Percentiles rank a stretch among this genome's conserved stretches.
Evolutionary conservation across 2,113 vertebrate genomes (phyloP).

Genomic region (Caranx melampygus): DNA sequence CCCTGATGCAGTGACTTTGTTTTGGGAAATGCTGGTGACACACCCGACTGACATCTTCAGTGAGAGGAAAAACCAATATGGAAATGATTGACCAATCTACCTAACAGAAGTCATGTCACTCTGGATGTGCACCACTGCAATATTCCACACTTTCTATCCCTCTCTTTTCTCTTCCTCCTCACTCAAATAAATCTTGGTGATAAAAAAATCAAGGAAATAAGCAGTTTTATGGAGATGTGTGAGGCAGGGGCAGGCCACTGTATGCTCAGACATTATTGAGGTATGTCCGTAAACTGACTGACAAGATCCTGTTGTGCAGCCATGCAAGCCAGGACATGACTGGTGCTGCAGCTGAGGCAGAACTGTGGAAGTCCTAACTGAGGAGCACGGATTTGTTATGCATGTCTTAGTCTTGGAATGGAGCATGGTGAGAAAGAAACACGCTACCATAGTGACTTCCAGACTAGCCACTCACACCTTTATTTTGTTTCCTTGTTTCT

Average conservation of each 20-base stretch:
- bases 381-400: background rate
- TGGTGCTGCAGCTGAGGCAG: background rate
- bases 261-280: constrained; percentile 2
- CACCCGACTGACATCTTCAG: background rate
- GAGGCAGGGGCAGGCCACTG: constrained; percentile 1
- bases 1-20: background rate
- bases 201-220: background rate
- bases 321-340: constrained; percentile 60
- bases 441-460: background rate
- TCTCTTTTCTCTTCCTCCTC: background rate
- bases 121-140: constrained; percentile 14
- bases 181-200: background rate
- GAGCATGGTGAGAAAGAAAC: background rate
- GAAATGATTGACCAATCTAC: constrained; percentile 46
- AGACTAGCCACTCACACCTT: background rate
- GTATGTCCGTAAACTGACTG: constrained; percentile 21
- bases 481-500: background rate
- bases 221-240: background rate
- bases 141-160: constrained; percentile 3
- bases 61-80: background rate
- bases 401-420: background rate
- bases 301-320: constrained; percentile 2
- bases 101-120: background rate
- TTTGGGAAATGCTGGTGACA: constrained; percentile 20
- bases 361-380: background rate